Conservation (phyloP, 2,888 invertebrate species). For the Dicyrtomina minuta region DNA sequence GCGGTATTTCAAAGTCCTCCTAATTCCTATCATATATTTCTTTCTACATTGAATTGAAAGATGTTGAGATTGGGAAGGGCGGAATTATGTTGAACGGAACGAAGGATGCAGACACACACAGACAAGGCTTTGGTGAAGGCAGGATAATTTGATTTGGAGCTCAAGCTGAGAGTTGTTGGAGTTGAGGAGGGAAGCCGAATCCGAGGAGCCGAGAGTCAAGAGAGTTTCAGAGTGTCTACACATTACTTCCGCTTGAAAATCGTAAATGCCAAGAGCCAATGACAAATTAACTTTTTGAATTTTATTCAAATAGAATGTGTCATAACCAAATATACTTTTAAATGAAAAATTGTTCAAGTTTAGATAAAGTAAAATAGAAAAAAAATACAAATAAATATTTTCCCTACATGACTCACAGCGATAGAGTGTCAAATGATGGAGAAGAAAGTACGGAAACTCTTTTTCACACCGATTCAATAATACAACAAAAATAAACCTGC, state of each 20-base stretch:
- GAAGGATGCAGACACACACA: background rate
- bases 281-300: constrained; percentile 14
- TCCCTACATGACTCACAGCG: too few relatives aligned
- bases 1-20: constrained; percentile 3
- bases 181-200: background rate
- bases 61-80: background rate
- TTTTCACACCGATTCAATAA: too few relatives aligned
- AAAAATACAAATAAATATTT: too few relatives aligned
- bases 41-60: background rate
- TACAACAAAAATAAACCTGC: too few relatives aligned
- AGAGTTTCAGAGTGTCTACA: too few relatives aligned
- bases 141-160: background rate
- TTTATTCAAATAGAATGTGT: constrained; percentile 3
- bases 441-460: too few relatives aligned
- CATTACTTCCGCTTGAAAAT: background rate
- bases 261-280: constrained; percentile 1
- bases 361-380: too few relatives aligned
- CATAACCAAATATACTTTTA: background rate
- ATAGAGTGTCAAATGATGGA: too few relatives aligned
- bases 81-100: background rate
- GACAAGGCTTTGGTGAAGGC: background rate
- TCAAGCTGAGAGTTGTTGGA: background rate
- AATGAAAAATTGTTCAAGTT: constrained; percentile 1
- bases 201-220: background rate
- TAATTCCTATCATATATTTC: background rate